Base-by-base conservation (phyloP, 2,797 vertebrate genomes). In the Podarcis siculus region DNA sequence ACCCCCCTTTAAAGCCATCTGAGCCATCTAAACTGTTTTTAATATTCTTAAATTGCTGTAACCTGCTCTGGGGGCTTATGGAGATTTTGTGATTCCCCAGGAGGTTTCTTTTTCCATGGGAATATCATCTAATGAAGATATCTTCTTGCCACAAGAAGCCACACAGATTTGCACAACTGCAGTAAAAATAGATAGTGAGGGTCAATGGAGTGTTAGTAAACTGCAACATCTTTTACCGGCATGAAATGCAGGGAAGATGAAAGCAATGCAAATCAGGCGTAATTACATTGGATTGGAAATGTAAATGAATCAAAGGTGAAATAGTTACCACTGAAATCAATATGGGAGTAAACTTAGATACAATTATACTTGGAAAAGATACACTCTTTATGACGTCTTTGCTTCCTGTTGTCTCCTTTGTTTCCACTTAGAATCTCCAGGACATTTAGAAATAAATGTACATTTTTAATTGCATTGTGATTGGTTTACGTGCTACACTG, bases 251-350 rank as follows among this genome's bases (percentile, higher is more conserved):
- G 30, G 67, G 37, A 64, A 61, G 49, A 84, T 84, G 42, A 79
- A 88, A 88, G 76, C 79, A 88, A 88, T 84, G 82, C 82, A 88
- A 72, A 88, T 79, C 76, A 84, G 35, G 37, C 45, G 37, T 88
- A 88, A 88, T 79, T 88, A 84, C 82, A 84, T 49, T 79, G 77
- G 82, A 72, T 49, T 84, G 82, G 37, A 84, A 84, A 79, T 72
- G 37, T 71, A 72, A 82, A 84, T 79, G 67, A 79, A 84, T 84
- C 82, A 88, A 88, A 88, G 42, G 58, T 82, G 86, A 87, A 87
- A 87, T 75, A 71, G 81, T 83, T 88, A 71, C 81, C 73, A 27
- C 64, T 83, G 64, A 72, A 83, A 88, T 88, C 75, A 79, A 71
- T 88, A 83, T 71, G 75, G 35, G 61, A 88, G 69, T 75, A 87